These are phyloP conservation scores for Dolichotis patagonum DNA, from an alignment of 2,113 vertebrate genomes.

Conservation along the genomic window DNA sequence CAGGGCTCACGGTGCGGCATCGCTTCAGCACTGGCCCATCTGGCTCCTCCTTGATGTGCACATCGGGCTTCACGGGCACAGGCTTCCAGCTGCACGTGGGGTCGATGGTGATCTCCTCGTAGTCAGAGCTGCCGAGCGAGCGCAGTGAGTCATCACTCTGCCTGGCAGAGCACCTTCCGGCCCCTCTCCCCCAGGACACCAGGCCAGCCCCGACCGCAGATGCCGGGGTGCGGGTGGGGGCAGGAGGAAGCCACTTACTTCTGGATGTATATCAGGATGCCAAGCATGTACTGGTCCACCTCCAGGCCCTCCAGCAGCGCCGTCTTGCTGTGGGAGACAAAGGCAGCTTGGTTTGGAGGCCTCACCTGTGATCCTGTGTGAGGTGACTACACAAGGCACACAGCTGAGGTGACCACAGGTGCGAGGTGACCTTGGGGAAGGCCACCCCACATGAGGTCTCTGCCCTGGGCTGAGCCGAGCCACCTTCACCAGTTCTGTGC, in stretches of 20 bases:
- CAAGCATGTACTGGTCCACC: constrained; percentile 98
- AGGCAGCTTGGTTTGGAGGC: background rate
- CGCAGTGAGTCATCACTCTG: background rate
- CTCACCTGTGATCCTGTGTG: background rate
- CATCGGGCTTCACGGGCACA: constrained; percentile 94
- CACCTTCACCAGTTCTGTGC: background rate
- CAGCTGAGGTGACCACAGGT: no score
- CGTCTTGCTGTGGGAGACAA: constrained; percentile 90
- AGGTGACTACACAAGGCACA: no score
- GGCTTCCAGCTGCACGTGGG: constrained; percentile 97
- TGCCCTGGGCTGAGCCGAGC: background rate
- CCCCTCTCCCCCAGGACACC: background rate
- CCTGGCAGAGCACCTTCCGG: background rate
- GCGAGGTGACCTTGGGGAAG: background rate
- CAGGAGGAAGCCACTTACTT: constrained; percentile 87
- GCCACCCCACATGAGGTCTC: background rate
- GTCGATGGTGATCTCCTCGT: constrained; percentile 98
- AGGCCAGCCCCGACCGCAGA: background rate
- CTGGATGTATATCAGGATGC: constrained; percentile 96
- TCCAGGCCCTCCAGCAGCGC: constrained; percentile 96
- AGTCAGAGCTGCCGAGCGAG: constrained; percentile 89
- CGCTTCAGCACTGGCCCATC: constrained; percentile 95
- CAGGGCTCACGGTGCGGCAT: constrained; percentile 95
- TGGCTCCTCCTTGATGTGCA: constrained; percentile 94
- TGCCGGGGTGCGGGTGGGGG: fast-evolving